Base-by-base conservation (phyloP, 1,140 invertebrate species). In the Drosophila nebulosa region DNA sequence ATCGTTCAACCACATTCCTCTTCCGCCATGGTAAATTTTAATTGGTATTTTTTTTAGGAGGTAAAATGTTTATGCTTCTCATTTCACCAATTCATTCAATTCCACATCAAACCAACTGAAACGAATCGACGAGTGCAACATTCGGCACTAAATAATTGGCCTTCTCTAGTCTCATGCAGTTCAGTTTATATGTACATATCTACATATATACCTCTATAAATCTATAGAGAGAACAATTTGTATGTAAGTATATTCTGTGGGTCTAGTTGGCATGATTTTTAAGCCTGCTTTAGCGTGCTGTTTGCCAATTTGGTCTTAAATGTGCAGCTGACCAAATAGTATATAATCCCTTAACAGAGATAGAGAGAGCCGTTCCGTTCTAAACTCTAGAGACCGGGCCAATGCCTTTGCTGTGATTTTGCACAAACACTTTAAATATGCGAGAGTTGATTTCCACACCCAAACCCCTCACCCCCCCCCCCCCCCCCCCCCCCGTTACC, bases 351-450 rank as follows among this genome's bases (percentile, higher is more conserved):
- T 51, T 2, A 21, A 6, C 30, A 30, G 27, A 30, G 1, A 27
- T 9, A 24, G 32, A 63, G 46, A 22, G 10, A 22, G 10, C n/a
- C 27, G 6, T 36, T 39, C 12, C 21, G 12, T 24, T 16, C 22
- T 42, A 27, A 9, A 52, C 60, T 21, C 42, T 21, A 18, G 53
- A 32, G 21, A 30, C 32, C 26, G 21, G 21, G 24, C 32, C 26
- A 73, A 16, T n/a, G n/a, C 35, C 58, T 59, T 9, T 59, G 30
- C 21, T 12, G 57, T 74, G 70, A 74, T 74, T 74, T 74, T 32
- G n/a, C 10, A 70, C 69, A 67, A 66, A 74, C 51, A 52, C 69
- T 57, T 67, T 65, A 66, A 62, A 74, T 57, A 56, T 51, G 69
- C 56, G 69, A 39, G 14, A 52, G 24, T 50, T 18, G 53, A 63